Evolutionary conservation across 2,797 vertebrate species (phyloP), one percentile per base, ranked within the genome.

Genomic region (Botia almorhae): DNA sequence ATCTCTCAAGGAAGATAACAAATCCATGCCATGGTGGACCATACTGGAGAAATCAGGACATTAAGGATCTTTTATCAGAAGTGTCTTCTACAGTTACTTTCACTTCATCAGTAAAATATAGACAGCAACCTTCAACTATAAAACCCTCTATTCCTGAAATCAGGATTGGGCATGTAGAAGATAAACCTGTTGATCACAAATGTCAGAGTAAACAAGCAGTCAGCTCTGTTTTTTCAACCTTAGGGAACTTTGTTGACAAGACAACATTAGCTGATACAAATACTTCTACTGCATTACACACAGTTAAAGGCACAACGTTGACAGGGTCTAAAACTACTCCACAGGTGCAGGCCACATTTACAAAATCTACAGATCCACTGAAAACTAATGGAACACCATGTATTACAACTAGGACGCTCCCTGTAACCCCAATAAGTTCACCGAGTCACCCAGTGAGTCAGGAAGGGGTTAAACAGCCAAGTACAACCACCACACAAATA

Each of bases 1-100:
- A 98, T 92, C 90, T 98, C 60, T 95, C 92, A 63, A 84, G 86
- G 17, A 92, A 90, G 43, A 82, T 85, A 50, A 56, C 83, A 14
- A 90, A 88, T 84, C 84, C 80, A 7, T 86, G 82, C 12, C 89
- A 89, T 60, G 91, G 93, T 53, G 92, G 92, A 13, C 92, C 94
- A 33, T 94, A 93, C 76, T 94, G 94, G 94, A 93, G 87, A 82
- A 92, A 93, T 85, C 89, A 91, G 60, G 77, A 23, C 7, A 43
- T 89, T 48, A 87, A 87, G 79, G 88, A 92, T 71, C 2, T 85
- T 56, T 83, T 85, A 13, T 56, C 86, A n/a, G 36, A 81, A 12
- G 19, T 70, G 46, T 61, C 86, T 55, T 61, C 82, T 51, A n/a
- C 76, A 13, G 0, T 76, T 76, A 29, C 75, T 51, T 87, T 81